Conservation (phyloP, 2,888 invertebrate species). For the Euplexia lucipara region DNA sequence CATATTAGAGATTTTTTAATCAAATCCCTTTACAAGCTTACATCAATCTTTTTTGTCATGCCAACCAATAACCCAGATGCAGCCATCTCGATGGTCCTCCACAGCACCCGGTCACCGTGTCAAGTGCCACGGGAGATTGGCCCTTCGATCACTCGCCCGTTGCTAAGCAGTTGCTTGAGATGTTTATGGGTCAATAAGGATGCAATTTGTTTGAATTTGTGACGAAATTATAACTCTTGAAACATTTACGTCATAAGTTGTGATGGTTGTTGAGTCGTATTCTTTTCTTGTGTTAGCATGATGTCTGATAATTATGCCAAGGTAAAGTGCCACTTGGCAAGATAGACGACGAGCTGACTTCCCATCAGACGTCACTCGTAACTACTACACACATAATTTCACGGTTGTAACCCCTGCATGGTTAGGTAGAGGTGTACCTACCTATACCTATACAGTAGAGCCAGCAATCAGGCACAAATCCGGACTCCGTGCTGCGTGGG, state of each 20-base stretch:
- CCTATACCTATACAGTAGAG: too few species aligned
- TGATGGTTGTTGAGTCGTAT: neutral
- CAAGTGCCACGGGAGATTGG: constrained; percentile 67
- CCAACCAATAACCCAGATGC: constrained; percentile 66
- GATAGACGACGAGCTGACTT: too few species aligned
- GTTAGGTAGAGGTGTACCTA: too few species aligned
- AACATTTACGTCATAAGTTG: too few species aligned
- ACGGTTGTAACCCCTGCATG: too few species aligned
- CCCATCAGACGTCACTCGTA: too few species aligned
- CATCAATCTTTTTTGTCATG: constrained; percentile 30
- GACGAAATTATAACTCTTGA: neutral
- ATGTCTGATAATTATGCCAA: neutral
- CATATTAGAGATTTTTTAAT: too few species aligned
- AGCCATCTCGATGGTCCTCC: constrained; percentile 52
- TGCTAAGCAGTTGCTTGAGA: constrained; percentile 53
- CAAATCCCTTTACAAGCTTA: constrained; percentile 11
- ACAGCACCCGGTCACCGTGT: constrained; percentile 67
- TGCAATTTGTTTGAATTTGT: constrained; percentile 27
- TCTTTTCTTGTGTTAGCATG: neutral
- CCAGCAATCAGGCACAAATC: too few species aligned
- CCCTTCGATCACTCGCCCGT: constrained; percentile 57
- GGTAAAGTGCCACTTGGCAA: too few species aligned
- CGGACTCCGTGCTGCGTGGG: too few species aligned
- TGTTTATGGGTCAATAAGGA: constrained; percentile 42
- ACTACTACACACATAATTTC: too few species aligned